Conservation (phyloP, 2,888 invertebrate genomes). For the Andrena bucephala region DNA sequence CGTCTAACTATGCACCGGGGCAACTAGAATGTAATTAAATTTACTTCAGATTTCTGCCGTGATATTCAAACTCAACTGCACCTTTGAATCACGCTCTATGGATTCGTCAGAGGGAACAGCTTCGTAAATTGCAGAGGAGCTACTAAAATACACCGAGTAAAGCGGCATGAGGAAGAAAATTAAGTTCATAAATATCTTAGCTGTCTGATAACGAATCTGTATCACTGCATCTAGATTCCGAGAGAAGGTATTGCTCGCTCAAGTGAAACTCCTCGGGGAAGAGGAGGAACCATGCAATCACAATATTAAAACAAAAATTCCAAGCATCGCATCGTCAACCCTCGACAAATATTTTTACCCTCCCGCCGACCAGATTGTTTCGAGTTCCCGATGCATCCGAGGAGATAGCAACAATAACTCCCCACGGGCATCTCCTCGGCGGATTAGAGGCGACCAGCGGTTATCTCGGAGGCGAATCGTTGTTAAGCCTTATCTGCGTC, state of each 20-base stretch:
- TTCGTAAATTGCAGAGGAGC: too few species aligned
- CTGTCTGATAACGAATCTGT: not conserved
- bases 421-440: slow-evolving; percentile 7
- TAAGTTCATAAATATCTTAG: too few species aligned
- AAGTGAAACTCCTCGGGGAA: too few species aligned
- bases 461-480: slow-evolving; percentile 65
- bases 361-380: not conserved
- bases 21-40: slow-evolving; percentile 34
- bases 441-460: slow-evolving; percentile 41
- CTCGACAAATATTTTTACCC: not conserved
- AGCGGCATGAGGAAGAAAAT: too few species aligned
- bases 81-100: not conserved
- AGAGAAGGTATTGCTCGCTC: not conserved
- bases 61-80: slow-evolving; percentile 11
- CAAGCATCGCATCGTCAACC: not conserved
- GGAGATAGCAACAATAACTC: slow-evolving; percentile 37
- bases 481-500: slow-evolving; percentile 70
- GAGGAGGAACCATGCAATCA: not conserved
- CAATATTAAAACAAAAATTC: not conserved
- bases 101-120: not conserved
- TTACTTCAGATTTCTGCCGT: not conserved
- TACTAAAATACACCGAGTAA: too few species aligned
- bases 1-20: slow-evolving; percentile 8
- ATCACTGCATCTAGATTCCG: not conserved
- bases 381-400: slow-evolving; percentile 24